Evolutionary conservation across 2,797 vertebrate genomes (phyloP).

Genomic region (Mormyrus hasselquistii): DNA sequence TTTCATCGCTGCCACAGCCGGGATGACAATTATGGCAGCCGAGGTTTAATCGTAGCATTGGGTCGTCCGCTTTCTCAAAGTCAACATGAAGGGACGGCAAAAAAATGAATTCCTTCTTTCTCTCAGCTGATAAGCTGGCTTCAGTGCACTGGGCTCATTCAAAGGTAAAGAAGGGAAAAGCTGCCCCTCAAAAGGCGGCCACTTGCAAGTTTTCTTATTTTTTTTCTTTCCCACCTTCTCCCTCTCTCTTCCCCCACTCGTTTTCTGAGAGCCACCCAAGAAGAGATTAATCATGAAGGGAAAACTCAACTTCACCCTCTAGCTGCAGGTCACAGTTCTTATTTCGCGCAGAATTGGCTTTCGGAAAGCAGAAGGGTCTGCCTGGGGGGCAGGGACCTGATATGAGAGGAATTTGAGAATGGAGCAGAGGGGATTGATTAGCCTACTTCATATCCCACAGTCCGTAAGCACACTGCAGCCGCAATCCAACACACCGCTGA

Average conservation of each 20-base stretch:
- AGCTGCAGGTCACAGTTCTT: slow-evolving; percentile 97
- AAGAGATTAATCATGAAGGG: slow-evolving; percentile 98
- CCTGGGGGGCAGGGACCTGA: slow-evolving; percentile 87
- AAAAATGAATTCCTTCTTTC: slow-evolving; percentile 76
- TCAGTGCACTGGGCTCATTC: slow-evolving; percentile 73
- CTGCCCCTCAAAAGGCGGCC: slow-evolving; percentile 73
- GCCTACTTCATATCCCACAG: slow-evolving; percentile 97
- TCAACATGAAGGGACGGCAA: slow-evolving; percentile 82
- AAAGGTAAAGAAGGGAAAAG: slow-evolving; percentile 61
- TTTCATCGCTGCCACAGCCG: slow-evolving; percentile 66
- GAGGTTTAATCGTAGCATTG: slow-evolving; percentile 81
- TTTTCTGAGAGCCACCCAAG: slow-evolving; percentile 86
- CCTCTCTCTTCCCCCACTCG: slow-evolving; percentile 45
- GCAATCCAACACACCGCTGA: slow-evolving; percentile 99
- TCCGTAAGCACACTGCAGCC: slow-evolving; percentile 96
- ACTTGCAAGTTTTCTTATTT: slow-evolving; percentile 73
- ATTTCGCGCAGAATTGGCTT: slow-evolving; percentile 98
- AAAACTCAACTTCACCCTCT: slow-evolving; percentile 95
- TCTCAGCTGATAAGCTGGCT: slow-evolving; percentile 81
- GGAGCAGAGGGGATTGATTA: slow-evolving; percentile 98
- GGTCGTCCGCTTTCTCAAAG: slow-evolving; percentile 87
- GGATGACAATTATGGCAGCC: slow-evolving; percentile 76
- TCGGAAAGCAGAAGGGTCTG: slow-evolving; percentile 93
- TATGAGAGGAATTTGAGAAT: slow-evolving; percentile 97
- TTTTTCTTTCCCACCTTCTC: slow-evolving; percentile 43